A percentile compares a stretch with the other conserved stretches of the same genome.
These are phyloP conservation scores for Acrobasis suavella DNA, from an alignment of 2,888 invertebrate genomes.

Conservation along the genomic window DNA sequence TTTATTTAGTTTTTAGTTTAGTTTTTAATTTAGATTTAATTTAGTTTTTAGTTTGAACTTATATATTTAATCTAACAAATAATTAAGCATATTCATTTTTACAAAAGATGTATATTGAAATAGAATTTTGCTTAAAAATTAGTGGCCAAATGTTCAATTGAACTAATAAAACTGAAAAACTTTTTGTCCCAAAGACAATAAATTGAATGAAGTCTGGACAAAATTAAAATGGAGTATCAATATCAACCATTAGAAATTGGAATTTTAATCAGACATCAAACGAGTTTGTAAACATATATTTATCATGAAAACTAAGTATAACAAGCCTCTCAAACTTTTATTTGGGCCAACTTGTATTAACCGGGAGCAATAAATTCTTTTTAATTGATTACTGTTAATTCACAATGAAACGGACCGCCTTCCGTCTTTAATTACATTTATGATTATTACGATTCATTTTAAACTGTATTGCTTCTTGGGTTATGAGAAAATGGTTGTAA, in stretches of 20 bases:
- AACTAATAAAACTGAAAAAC: too few species aligned
- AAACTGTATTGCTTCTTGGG: conserved; percentile 44
- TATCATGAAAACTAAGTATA: conserved; percentile 57
- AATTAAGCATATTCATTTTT: too few species aligned
- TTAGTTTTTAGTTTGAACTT: too few species aligned
- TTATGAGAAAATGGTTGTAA: conserved; percentile 32
- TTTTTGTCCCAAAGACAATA: too few species aligned
- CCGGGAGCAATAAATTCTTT: conserved; percentile 63
- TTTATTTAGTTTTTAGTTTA: too few species aligned
- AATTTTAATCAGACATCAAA: conserved; percentile 48
- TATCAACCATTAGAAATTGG: conserved; percentile 23
- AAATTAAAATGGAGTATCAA: neutral
- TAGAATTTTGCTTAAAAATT: too few species aligned
- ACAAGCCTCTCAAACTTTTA: conserved; percentile 58
- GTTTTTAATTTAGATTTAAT: too few species aligned
- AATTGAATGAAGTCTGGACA: too few species aligned
- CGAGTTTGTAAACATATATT: conserved; percentile 60
- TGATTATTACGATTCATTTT: conserved; percentile 56
- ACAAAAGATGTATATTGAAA: too few species aligned
- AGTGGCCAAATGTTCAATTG: too few species aligned
- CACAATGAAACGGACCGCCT: conserved; percentile 64
- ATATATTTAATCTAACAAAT: too few species aligned
- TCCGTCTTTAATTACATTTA: conserved; percentile 68
- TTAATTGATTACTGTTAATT: conserved; percentile 73
- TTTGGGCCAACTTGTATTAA: conserved; percentile 53